These are phyloP conservation scores for Malurus splendens DNA, from an alignment of 2,797 vertebrate genomes.

Conservation along the genomic window DNA sequence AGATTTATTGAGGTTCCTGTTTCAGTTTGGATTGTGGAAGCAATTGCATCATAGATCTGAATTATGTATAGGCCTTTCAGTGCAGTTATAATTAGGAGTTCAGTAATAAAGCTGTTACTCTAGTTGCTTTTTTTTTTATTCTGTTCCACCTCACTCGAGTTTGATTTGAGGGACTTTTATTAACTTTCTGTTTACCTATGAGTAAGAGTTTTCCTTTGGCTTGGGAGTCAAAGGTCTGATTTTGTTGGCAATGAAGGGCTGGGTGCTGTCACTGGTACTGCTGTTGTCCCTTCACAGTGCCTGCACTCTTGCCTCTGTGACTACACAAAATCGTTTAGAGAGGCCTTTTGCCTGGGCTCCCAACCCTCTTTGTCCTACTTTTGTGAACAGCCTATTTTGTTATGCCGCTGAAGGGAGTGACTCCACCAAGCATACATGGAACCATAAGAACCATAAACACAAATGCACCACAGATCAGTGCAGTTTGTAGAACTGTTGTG, in stretches of 20 bases:
- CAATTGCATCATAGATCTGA: background rate
- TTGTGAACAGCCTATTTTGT: background rate
- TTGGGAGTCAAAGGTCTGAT: slow-evolving; percentile 1
- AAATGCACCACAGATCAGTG: background rate
- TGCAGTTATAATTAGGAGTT: background rate
- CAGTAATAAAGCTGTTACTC: background rate
- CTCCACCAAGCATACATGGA: fast-evolving
- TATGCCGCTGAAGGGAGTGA: background rate
- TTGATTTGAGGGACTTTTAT: background rate
- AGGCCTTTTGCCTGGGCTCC: background rate
- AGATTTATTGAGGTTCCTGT: background rate
- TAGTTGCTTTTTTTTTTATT: background rate
- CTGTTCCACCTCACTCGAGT: background rate
- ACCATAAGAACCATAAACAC: background rate
- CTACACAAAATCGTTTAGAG: background rate
- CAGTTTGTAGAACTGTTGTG: background rate
- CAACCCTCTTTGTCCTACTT: background rate
- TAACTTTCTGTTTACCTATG: background rate
- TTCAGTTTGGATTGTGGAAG: background rate
- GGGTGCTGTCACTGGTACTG: background rate
- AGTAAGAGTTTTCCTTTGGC: background rate
- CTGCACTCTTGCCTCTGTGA: background rate
- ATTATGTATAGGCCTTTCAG: background rate
- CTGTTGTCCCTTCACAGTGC: background rate
- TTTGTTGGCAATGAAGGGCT: background rate